Percentiles rank a stretch among this genome's conserved stretches.
Conservation (phyloP, 2,797 vertebrate genomes). For the Phyllotis vaccarum region DNA sequence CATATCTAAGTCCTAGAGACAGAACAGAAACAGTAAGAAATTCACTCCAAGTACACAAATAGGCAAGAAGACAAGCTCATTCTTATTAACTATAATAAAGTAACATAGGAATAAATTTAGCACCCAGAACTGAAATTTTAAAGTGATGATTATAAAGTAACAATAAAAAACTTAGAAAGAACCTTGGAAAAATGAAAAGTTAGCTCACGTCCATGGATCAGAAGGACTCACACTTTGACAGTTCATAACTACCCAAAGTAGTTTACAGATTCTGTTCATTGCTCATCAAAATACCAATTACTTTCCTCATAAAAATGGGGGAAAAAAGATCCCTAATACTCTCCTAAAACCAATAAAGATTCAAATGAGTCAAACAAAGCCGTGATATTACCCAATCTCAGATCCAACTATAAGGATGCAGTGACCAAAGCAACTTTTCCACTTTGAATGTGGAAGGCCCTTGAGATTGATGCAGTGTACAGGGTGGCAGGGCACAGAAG, state of each 20-base stretch:
- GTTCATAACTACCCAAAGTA: neutral
- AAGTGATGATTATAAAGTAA: neutral
- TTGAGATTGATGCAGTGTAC: neutral
- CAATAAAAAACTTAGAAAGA: neutral
- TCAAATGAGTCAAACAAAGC: neutral
- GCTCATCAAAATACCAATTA: neutral
- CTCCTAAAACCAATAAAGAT: neutral
- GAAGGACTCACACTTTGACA: neutral
- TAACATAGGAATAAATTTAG: neutral
- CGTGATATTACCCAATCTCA: neutral
- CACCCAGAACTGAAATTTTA: neutral
- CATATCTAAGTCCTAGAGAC: neutral
- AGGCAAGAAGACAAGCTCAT: neutral
- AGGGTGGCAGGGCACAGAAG: neutral
- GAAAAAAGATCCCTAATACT: neutral
- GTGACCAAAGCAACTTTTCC: neutral
- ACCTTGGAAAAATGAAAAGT: neutral
- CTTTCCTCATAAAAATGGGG: neutral
- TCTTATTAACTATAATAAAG: neutral
- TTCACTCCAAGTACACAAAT: neutral
- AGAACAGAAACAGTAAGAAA: neutral
- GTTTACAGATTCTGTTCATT: neutral
- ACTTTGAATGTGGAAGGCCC: neutral
- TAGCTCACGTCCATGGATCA: neutral
- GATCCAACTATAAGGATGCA: neutral